phyloP scores from a whole-genome alignment of 2,113 vertebrate species.

The Phaetusa simplex region DNA sequence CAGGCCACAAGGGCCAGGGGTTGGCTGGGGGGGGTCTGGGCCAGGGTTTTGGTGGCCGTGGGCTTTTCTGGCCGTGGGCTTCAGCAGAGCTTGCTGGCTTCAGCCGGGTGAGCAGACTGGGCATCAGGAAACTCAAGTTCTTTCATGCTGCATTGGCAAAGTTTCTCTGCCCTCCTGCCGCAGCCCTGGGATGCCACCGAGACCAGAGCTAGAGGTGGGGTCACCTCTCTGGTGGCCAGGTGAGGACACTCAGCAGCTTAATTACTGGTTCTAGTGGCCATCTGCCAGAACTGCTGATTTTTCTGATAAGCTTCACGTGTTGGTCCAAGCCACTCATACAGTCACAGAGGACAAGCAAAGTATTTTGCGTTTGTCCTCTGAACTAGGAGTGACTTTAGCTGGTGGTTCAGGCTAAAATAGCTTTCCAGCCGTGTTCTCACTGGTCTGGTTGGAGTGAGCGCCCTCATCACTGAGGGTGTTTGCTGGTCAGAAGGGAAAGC shows the following conservation, averaged over 20 bases:
- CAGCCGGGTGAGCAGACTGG: rapidly evolving
- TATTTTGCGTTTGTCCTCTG: background rate
- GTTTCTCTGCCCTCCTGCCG: background rate
- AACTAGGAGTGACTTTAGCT: background rate
- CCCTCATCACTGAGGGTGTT: background rate
- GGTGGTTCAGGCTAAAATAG: background rate
- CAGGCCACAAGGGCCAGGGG: no score
- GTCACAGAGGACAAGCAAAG: background rate
- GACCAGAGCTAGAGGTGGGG: background rate
- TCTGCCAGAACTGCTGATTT: background rate
- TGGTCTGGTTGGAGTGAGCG: rapidly evolving
- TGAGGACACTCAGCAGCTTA: background rate
- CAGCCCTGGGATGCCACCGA: rapidly evolving
- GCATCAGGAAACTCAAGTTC: background rate
- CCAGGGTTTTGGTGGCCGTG: background rate
- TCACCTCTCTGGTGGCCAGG: background rate
- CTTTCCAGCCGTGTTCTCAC: rapidly evolving
- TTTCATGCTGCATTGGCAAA: rapidly evolving
- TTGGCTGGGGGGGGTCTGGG: background rate
- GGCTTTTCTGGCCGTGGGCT: background rate
- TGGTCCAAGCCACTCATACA: no score
- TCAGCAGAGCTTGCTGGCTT: background rate
- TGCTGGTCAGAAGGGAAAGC: background rate
- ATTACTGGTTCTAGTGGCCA: background rate
- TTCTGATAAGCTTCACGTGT: background rate